Percentiles rank a stretch among this genome's conserved stretches.
Evolutionary conservation across 2,113 vertebrate species (phyloP).

Genomic region (Loxodonta africana): DNA sequence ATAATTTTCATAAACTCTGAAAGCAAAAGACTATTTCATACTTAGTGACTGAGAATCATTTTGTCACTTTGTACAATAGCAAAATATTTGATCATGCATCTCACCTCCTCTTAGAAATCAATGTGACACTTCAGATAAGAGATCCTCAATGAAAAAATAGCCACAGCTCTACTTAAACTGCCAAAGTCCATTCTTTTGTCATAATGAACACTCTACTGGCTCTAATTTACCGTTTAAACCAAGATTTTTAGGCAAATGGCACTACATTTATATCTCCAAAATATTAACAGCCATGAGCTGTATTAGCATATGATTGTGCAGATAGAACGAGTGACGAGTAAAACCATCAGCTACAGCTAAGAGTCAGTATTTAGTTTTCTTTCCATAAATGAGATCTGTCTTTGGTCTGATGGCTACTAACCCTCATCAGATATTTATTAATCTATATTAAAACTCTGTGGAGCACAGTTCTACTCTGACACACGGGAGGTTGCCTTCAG

Average conservation of each 20-base stretch:
- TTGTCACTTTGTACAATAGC: neutral
- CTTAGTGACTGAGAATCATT: constrained; percentile 21
- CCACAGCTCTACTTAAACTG: neutral
- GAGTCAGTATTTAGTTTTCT: constrained; percentile 10
- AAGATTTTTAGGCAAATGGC: constrained; percentile 2
- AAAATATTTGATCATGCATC: constrained; percentile 46
- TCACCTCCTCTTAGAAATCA: constrained; percentile 27
- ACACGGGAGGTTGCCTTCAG: neutral
- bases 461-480: neutral
- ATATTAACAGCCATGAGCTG: neutral
- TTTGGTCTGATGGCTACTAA: neutral
- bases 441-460: neutral
- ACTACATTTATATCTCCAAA: neutral
- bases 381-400: neutral
- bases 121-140: constrained; percentile 12
- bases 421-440: neutral
- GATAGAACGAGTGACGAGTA: neutral
- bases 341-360: neutral
- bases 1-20: neutral
- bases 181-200: neutral
- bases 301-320: neutral
- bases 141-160: neutral
- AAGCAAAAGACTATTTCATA: neutral
- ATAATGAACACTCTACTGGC: neutral
- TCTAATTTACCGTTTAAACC: constrained; percentile 37